Evolutionary conservation across 2,113 vertebrate genomes (phyloP).

Genomic region (Seriola quinqueradiata): DNA sequence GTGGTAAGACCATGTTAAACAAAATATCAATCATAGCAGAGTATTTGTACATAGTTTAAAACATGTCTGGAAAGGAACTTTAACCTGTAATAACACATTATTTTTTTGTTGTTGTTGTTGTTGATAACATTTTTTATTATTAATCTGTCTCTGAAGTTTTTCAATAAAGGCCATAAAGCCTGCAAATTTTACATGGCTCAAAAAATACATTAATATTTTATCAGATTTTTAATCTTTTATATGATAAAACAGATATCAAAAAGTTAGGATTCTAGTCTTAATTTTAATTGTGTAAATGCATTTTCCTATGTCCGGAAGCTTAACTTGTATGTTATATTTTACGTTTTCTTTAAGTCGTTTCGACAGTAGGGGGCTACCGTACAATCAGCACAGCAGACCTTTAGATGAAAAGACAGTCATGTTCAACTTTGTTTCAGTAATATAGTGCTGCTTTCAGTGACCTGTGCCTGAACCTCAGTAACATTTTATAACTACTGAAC

Average conservation of each 20-base stretch:
- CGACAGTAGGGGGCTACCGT: too few relatives aligned
- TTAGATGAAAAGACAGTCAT: not conserved
- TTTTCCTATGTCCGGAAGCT: not conserved
- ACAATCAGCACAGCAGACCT: not conserved
- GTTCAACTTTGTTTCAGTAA: conserved; percentile 9
- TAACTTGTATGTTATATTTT: not conserved
- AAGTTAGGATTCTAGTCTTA: not conserved
- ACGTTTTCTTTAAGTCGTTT: not conserved
- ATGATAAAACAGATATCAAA: not conserved
- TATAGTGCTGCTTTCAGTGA: conserved; percentile 8
- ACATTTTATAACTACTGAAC: conserved; percentile 16
- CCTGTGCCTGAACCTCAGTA: conserved; percentile 32
- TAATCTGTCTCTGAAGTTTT: too few relatives aligned
- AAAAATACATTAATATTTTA: too few relatives aligned
- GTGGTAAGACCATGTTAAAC: too few relatives aligned
- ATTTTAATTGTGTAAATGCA: not conserved
- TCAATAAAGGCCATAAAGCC: too few relatives aligned
- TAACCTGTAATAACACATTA: too few relatives aligned
- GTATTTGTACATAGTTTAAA: too few relatives aligned
- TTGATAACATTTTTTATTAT: not conserved
- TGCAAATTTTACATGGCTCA: too few relatives aligned
- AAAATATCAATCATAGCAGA: too few relatives aligned
- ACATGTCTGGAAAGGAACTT: too few relatives aligned
- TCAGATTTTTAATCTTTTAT: not conserved
- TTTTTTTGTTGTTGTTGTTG: not conserved